Percentiles rank a stretch among this genome's conserved stretches.
Evolutionary conservation across 1,140 invertebrate species (phyloP).

Genomic region (Eufriesea mexicana): DNA sequence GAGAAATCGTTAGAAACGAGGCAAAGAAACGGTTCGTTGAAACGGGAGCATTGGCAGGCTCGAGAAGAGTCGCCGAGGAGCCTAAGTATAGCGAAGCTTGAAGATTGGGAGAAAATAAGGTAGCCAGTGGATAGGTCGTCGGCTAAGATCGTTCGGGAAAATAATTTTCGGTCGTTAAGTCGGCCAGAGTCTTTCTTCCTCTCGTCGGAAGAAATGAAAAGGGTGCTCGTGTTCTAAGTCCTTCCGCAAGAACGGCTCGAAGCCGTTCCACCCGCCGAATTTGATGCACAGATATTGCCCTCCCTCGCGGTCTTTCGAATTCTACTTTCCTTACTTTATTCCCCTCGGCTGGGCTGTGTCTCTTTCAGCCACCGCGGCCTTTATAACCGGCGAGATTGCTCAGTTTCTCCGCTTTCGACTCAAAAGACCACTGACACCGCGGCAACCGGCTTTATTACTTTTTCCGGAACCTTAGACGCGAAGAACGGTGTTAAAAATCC

Average conservation of each 20-base stretch:
- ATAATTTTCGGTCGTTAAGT: slow-evolving; percentile 52
- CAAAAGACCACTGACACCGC: slow-evolving; percentile 40
- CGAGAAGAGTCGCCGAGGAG: background rate
- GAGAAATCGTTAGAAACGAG: slow-evolving; percentile 53
- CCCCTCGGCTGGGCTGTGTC: slow-evolving; percentile 41
- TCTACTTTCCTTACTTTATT: slow-evolving; percentile 59
- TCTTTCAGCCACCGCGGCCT: slow-evolving; percentile 42
- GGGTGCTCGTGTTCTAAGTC: slow-evolving; percentile 4
- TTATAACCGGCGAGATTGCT: slow-evolving; percentile 62
- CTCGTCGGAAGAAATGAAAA: slow-evolving; percentile 27
- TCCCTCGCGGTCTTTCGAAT: slow-evolving; percentile 42
- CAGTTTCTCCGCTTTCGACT: slow-evolving; percentile 45
- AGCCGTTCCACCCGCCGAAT: slow-evolving; percentile 51
- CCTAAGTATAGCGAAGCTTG: background rate
- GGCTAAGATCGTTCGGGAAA: slow-evolving; percentile 43
- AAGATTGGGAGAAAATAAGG: background rate
- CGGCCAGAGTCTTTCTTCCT: background rate
- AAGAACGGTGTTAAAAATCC: slow-evolving; percentile 1
- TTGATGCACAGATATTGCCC: slow-evolving; percentile 66
- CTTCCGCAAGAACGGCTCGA: slow-evolving; percentile 29
- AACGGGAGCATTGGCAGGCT: background rate
- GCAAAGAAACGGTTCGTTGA: background rate
- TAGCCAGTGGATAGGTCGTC: background rate
- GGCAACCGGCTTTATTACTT: slow-evolving; percentile 66
- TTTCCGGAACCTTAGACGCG: slow-evolving; percentile 48